Evolutionary conservation across 1,140 invertebrate genomes (phyloP).

Genomic region (Calycopis cecrops): DNA sequence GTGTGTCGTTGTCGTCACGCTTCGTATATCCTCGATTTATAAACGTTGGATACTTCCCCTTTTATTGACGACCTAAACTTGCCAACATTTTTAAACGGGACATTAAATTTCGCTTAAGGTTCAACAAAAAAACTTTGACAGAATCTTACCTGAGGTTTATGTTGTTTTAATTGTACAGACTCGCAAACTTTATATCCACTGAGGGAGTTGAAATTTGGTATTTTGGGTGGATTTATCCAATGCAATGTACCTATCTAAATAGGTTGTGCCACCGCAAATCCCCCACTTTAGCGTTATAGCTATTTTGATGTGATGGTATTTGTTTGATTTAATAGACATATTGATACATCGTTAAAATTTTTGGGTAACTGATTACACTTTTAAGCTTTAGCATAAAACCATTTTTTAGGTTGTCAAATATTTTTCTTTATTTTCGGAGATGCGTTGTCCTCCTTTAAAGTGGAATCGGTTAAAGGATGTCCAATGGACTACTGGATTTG

Average conservation of each 20-base stretch:
- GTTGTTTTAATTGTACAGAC: slow-evolving; percentile 25
- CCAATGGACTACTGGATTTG: no score
- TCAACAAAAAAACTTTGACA: neutral
- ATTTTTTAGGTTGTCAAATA: no score
- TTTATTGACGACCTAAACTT: slow-evolving; percentile 5
- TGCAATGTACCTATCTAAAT: slow-evolving; percentile 50
- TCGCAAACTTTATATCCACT: slow-evolving; percentile 16
- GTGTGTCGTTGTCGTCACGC: slow-evolving; percentile 13
- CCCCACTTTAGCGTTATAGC: slow-evolving; percentile 47
- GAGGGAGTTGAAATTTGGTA: slow-evolving; percentile 32
- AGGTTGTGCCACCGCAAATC: slow-evolving; percentile 32
- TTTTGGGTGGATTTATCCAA: slow-evolving; percentile 37
- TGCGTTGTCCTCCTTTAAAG: no score
- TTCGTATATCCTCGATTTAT: slow-evolving; percentile 15
- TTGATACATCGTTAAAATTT: slow-evolving; percentile 61
- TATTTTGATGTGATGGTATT: slow-evolving; percentile 46
- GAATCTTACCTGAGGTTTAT: slow-evolving; percentile 13
- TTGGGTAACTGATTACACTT: slow-evolving; percentile 39
- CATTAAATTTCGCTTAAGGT: neutral
- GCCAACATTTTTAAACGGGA: slow-evolving; percentile 2
- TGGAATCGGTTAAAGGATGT: no score
- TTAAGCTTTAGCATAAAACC: slow-evolving; percentile 60
- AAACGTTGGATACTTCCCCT: neutral
- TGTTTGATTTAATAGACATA: slow-evolving; percentile 52
- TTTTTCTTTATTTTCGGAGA: no score